Percentiles rank a stretch among this genome's conserved stretches.
phyloP scores from a whole-genome alignment of 2,888 invertebrate genomes.

The Euzetes globulus region DNA sequence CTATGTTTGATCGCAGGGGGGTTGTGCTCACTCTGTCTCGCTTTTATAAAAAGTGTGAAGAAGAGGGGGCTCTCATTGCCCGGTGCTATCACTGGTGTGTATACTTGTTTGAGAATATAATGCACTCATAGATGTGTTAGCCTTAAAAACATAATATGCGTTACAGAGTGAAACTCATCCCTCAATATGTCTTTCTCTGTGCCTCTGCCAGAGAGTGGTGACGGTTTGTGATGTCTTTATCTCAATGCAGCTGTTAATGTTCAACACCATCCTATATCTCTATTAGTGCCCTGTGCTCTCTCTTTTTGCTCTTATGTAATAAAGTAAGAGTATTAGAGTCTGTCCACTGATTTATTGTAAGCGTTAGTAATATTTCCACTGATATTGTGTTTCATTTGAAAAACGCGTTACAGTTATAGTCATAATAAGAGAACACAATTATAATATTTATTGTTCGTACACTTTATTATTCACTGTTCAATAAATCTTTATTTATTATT shows the following conservation, averaged over 20 bases:
- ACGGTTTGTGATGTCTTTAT: slow-evolving; percentile 30
- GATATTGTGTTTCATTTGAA: no score
- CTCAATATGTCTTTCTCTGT: neutral
- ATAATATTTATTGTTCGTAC: no score
- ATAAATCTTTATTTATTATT: no score
- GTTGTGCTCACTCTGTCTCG: neutral
- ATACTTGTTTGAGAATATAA: neutral
- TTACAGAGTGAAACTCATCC: slow-evolving; percentile 11
- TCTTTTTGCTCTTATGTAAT: no score
- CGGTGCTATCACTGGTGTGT: neutral
- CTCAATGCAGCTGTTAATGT: slow-evolving; percentile 17
- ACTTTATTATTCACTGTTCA: no score
- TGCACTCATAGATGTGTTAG: neutral
- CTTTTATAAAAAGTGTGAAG: neutral
- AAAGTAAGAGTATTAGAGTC: neutral
- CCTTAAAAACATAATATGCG: neutral
- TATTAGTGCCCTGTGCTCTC: neutral
- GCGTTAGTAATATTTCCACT: no score
- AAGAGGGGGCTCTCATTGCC: neutral
- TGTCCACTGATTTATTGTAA: slow-evolving; percentile 6
- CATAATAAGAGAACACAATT: no score
- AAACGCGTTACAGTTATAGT: no score
- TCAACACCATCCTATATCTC: neutral
- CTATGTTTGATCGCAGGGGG: neutral
- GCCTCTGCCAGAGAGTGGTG: neutral